Evolutionary conservation across 2,113 vertebrate genomes (phyloP), one percentile per base, ranked within the genome.

Genomic region (Podiceps cristatus): DNA sequence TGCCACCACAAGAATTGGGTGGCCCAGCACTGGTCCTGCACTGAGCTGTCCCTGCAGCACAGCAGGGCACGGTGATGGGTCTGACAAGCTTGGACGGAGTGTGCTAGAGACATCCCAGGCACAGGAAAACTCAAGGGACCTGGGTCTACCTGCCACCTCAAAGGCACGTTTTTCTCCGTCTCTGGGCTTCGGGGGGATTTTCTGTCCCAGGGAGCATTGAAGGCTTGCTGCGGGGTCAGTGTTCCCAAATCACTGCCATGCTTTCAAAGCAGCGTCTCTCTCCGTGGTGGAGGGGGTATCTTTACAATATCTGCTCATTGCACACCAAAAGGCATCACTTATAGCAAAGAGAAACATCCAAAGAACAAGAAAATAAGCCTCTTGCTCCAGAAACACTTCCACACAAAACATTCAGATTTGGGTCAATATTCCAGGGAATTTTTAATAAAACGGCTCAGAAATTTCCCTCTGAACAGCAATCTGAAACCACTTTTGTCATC

Each of bases 381-480:
- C 44, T 60, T 11, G 73, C 58, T 97, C 28, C 74, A 91, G 53
- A 93, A 96, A 81, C 4, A 3, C 10, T 85, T 80, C 37, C 42
- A 74, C 63, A n/a, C 28, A 79, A 78, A 96, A 52, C 62, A 69
- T 42, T 64, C 55, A 55, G 11, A 47, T 73, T 85, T 72, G 33
- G 49, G 24, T 91, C 29, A 87, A 49, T 67, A 73, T 93, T 95
- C 53, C 16, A 55, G n/a, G 55, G 18, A 66, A 62, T 55, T 90
- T 97, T 93, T 66, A 62, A 87, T 42, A 67, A 92, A 88, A 67
- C 85, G 6, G 72, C n/a, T 88, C 44, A 37, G 42, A 94, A 91
- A 87, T 80, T 73, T 97, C 44, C 55, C 72, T 59, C 58, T 73
- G 45, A 94, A 86, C 13, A 1, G 56, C 77, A 85, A 67, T 79